phyloP scores from a whole-genome alignment of 2,888 invertebrate species.

The Spodoptera exigua region DNA sequence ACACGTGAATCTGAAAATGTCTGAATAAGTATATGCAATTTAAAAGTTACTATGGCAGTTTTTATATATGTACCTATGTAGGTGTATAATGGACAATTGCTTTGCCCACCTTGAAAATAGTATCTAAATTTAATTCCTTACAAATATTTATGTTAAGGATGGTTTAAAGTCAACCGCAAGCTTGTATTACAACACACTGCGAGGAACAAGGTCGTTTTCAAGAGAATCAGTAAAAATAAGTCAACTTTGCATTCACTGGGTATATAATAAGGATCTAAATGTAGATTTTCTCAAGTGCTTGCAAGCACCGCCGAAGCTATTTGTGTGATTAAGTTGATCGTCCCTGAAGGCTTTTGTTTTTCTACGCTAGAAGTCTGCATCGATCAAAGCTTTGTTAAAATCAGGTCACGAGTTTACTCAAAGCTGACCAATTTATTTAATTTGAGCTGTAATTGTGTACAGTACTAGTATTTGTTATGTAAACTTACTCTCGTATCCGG shows the following conservation, averaged over 20 bases:
- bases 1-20: too few relatives aligned
- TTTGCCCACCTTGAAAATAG: too few relatives aligned
- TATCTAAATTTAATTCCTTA: background rate
- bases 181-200: constrained; percentile 40
- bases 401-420: constrained; percentile 41
- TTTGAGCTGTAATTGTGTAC: constrained; percentile 51
- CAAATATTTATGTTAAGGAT: constrained; percentile 27
- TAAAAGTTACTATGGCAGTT: too few relatives aligned
- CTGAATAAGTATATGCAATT: too few relatives aligned
- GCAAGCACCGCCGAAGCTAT: background rate
- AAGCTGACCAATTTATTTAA: constrained; percentile 46
- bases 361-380: constrained; percentile 7
- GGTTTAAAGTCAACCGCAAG: constrained; percentile 28
- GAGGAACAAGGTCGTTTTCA: constrained; percentile 44
- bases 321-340: constrained; percentile 1
- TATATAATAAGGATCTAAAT: constrained; percentile 13
- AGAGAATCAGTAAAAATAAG: constrained; percentile 26
- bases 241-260: constrained; percentile 42
- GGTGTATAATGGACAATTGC: too few relatives aligned
- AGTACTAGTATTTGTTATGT: constrained; percentile 67
- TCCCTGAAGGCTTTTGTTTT: constrained; percentile 24
- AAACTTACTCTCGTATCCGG: constrained; percentile 78
- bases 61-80: too few relatives aligned
- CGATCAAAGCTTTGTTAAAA: constrained; percentile 31
- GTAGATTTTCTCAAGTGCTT: too few relatives aligned